Evolutionary conservation across 2,888 invertebrate genomes (phyloP).

Genomic region (Morpho achilles): DNA sequence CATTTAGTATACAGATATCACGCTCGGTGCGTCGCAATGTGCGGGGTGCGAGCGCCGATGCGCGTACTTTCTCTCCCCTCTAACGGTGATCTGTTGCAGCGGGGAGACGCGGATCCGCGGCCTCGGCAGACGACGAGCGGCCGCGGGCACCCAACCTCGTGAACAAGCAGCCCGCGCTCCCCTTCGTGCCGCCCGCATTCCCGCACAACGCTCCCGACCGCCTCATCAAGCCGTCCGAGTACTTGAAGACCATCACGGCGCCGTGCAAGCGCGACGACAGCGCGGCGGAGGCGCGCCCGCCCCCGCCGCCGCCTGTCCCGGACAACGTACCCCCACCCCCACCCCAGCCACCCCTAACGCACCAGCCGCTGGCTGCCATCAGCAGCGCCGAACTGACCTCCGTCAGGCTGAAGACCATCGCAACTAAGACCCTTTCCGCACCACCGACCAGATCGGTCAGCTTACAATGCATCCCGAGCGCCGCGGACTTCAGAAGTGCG

Average conservation of each 20-base stretch:
- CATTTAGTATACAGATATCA: slow-evolving; percentile 17
- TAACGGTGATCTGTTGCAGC: slow-evolving; percentile 54
- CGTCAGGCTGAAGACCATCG: slow-evolving; percentile 87
- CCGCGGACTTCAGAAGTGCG: slow-evolving; percentile 84
- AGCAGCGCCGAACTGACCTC: slow-evolving; percentile 92
- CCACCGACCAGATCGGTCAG: slow-evolving; percentile 83
- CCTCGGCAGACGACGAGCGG: slow-evolving; percentile 75
- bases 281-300: slow-evolving; percentile 79
- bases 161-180: slow-evolving; percentile 91
- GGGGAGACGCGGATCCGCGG: slow-evolving; percentile 65
- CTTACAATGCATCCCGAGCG: slow-evolving; percentile 84
- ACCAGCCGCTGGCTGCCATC: slow-evolving; percentile 90
- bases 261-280: slow-evolving; percentile 76
- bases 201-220: slow-evolving; percentile 89
- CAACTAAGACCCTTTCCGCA: slow-evolving; percentile 90
- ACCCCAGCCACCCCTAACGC: slow-evolving; percentile 51
- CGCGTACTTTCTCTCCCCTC: slow-evolving; percentile 67
- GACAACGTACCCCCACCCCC: slow-evolving; percentile 56
- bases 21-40: slow-evolving; percentile 21
- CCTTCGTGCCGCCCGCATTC: slow-evolving; percentile 95
- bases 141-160: slow-evolving; percentile 83
- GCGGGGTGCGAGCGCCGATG: slow-evolving; percentile 43
- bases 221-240: slow-evolving; percentile 95
- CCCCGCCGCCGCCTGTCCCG: slow-evolving; percentile 77
- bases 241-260: slow-evolving; percentile 89